Conservation (phyloP, 2,797 vertebrate genomes). For the Chrysocyon brachyurus region DNA sequence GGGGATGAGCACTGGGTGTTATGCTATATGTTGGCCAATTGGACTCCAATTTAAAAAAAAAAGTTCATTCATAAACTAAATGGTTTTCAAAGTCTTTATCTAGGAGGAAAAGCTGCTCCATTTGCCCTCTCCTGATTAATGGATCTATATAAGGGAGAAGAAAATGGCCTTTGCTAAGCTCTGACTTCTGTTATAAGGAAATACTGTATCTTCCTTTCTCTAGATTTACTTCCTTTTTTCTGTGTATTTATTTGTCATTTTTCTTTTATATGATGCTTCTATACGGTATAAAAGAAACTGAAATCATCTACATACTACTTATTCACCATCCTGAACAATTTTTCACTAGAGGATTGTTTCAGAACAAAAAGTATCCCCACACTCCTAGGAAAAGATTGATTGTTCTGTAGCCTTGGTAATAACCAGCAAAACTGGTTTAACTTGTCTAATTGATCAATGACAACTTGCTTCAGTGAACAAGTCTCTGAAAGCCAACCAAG, state of each 20-base stretch:
- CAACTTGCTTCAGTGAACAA: background rate
- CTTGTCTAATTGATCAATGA: background rate
- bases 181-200: background rate
- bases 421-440: background rate
- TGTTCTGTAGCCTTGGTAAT: background rate
- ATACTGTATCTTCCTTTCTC: background rate
- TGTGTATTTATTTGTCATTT: background rate
- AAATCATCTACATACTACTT: conserved; percentile 2
- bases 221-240: background rate
- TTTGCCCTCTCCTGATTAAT: background rate
- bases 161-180: background rate
- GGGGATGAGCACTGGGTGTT: too few species aligned
- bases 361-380: background rate
- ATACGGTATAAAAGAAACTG: background rate
- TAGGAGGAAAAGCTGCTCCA: background rate
- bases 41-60: too few species aligned
- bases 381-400: background rate
- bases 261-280: background rate
- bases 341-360: background rate
- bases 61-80: too few species aligned
- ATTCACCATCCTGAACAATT: background rate
- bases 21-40: too few species aligned
- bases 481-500: background rate
- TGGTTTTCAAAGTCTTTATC: background rate
- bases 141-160: background rate